Conservation (phyloP, 2,888 invertebrate genomes). For the Apodemia zela region DNA sequence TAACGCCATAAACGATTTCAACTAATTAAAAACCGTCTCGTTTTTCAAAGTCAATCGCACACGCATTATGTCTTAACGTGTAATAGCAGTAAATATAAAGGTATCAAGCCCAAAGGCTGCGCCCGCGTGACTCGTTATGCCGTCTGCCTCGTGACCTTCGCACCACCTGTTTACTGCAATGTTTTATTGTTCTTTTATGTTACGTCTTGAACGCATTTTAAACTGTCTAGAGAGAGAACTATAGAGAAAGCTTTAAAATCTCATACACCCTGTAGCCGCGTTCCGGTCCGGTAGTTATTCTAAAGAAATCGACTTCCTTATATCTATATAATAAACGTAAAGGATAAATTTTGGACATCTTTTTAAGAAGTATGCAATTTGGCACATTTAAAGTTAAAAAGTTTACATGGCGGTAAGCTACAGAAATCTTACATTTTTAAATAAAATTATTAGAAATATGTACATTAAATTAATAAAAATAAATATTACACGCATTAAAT, state of each 20-base stretch:
- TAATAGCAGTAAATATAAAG: background rate
- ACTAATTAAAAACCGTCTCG: background rate
- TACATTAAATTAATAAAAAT: too few species aligned
- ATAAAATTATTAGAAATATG: too few species aligned
- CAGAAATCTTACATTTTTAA: too few species aligned
- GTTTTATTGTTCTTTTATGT: constrained; percentile 1
- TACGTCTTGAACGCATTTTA: constrained; percentile 1
- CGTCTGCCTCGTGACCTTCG: constrained; percentile 38
- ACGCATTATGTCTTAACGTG: background rate
- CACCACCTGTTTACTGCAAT: constrained; percentile 33
- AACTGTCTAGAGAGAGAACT: background rate
- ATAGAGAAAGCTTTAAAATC: background rate
- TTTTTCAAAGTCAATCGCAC: background rate
- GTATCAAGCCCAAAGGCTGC: constrained; percentile 42
- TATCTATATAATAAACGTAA: too few species aligned
- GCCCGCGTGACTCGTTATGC: constrained; percentile 39
- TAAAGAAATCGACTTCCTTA: too few species aligned
- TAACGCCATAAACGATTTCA: background rate
- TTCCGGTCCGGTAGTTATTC: too few species aligned
- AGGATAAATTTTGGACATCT: too few species aligned
- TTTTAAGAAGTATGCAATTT: too few species aligned
- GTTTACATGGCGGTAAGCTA: too few species aligned
- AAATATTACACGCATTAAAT: too few species aligned
- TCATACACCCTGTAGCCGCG: too few species aligned
- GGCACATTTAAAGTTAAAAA: too few species aligned